Conservation (phyloP, 1,140 invertebrate genomes). For the Bathynomus jamesi region DNA sequence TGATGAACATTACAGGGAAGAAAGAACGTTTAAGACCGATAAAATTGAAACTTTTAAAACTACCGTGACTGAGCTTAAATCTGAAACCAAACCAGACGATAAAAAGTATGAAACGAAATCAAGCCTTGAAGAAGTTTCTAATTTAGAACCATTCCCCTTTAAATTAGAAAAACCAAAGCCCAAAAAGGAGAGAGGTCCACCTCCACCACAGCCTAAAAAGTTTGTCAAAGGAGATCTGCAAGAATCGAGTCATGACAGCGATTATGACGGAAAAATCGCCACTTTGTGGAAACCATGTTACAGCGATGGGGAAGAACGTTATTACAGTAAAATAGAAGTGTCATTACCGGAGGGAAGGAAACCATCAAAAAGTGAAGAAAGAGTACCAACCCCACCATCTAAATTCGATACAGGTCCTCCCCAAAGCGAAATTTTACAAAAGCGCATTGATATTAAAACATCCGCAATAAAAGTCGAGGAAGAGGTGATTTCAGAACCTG, state of each 20-base stretch:
- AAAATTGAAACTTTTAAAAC: conserved; percentile 24
- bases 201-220: conserved; percentile 54
- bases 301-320: conserved; percentile 45
- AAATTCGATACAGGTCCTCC: not conserved
- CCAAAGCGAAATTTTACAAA: not conserved
- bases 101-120: not conserved
- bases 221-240: conserved; percentile 61
- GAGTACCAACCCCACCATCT: not conserved
- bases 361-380: not conserved
- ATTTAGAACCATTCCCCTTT: conserved; percentile 45
- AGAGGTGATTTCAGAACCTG: not conserved
- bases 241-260: conserved; percentile 64
- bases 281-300: conserved; percentile 48
- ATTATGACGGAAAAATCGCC: conserved; percentile 57
- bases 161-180: conserved; percentile 8
- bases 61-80: conserved; percentile 19
- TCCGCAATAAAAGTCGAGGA: not conserved
- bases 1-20: conserved; percentile 18
- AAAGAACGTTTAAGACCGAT: conserved; percentile 20
- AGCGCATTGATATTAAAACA: too few species aligned
- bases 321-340: conserved; percentile 52
- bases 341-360: conserved; percentile 40
- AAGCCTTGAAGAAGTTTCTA: conserved; percentile 6
- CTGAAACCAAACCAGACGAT: not conserved
- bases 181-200: conserved; percentile 39